These are phyloP conservation scores for Falco peregrinus DNA, from an alignment of 2,797 vertebrate species.

Conservation along the genomic window DNA sequence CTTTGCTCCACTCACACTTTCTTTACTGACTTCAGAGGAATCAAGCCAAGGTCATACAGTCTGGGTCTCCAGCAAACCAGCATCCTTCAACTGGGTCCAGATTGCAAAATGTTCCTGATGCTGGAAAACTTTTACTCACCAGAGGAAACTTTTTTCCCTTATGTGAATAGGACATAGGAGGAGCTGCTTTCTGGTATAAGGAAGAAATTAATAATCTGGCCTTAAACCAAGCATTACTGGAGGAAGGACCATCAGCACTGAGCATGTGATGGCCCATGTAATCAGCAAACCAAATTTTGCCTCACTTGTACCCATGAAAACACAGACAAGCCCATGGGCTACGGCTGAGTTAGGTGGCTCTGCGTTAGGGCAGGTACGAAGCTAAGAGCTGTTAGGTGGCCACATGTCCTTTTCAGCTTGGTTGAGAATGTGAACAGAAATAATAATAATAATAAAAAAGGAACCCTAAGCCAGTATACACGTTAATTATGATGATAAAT, in stretches of 20 bases:
- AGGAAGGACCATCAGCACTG: not conserved
- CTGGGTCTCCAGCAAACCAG: not conserved
- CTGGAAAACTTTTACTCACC: not conserved
- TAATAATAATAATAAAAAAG: no score
- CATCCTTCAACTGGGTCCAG: not conserved
- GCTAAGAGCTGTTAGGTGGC: not conserved
- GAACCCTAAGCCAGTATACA: not conserved
- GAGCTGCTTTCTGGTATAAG: not conserved
- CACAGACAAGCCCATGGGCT: not conserved
- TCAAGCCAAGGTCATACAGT: not conserved
- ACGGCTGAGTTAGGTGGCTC: not conserved
- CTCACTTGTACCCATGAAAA: not conserved
- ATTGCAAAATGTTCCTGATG: not conserved
- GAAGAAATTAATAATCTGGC: not conserved
- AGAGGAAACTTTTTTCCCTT: not conserved
- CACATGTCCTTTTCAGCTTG: not conserved
- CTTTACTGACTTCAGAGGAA: not conserved
- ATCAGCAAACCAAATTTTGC: not conserved
- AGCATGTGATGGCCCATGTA: not conserved
- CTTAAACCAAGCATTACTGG: not conserved
- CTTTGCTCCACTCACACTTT: not conserved
- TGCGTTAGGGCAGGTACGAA: not conserved
- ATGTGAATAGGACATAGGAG: not conserved
- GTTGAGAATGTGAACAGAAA: not conserved
- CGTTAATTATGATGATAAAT: not conserved